Conservation (phyloP, 2,113 vertebrate species). For the Motacilla alba region DNA sequence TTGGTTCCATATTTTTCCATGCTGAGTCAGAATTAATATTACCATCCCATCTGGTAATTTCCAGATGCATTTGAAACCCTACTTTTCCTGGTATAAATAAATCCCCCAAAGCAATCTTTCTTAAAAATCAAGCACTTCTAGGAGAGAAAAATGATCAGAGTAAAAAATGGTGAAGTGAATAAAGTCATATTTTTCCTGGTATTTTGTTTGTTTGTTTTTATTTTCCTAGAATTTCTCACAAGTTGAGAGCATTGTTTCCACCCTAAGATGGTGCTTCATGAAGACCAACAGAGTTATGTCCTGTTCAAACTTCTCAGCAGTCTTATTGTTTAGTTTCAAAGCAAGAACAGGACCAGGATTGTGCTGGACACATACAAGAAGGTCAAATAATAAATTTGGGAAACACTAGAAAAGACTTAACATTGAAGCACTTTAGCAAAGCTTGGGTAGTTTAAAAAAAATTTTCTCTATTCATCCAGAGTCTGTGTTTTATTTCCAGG, state of each 20-base stretch:
- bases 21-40: background rate
- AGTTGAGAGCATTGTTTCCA: background rate
- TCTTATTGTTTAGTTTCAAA: background rate
- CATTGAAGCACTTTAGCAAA: background rate
- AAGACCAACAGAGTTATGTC: background rate
- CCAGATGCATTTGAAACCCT: background rate
- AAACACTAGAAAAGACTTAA: background rate
- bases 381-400: background rate
- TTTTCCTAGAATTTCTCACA: background rate
- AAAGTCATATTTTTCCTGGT: rapidly evolving
- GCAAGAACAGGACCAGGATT: background rate
- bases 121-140: background rate
- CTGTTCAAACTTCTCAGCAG: background rate
- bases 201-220: background rate
- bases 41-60: background rate
- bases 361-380: background rate
- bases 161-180: background rate
- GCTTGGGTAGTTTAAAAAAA: background rate
- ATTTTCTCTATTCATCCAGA: background rate
- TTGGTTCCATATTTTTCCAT: background rate
- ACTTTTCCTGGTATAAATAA: background rate
- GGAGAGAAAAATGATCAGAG: background rate
- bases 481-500: background rate
- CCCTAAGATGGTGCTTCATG: background rate
- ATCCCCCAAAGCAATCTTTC: background rate